Conservation (phyloP, 2,888 invertebrate genomes). For the Dorcus hopei region DNA sequence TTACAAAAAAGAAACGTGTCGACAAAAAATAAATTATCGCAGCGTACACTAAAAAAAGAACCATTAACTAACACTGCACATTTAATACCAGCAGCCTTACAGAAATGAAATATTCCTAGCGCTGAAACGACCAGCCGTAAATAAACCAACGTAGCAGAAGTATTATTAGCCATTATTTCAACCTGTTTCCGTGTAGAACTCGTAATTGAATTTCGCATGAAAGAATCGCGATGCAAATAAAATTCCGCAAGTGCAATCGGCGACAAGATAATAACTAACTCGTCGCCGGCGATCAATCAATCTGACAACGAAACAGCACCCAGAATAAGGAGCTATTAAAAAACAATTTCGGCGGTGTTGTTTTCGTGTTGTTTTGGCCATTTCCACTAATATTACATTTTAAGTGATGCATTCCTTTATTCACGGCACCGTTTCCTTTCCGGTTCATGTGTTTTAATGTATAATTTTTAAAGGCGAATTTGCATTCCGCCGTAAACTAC, state of each 20-base stretch:
- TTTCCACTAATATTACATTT: slow-evolving; percentile 27
- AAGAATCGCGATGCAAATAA: slow-evolving; percentile 30
- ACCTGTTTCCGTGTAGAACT: slow-evolving; percentile 35
- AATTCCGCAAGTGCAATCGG: slow-evolving; percentile 3
- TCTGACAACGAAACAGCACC: slow-evolving; percentile 2
- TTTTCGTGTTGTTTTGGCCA: slow-evolving; percentile 23
- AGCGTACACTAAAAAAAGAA: no score
- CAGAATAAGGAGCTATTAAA: slow-evolving; percentile 17
- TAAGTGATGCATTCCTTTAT: slow-evolving; percentile 25
- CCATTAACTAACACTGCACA: no score
- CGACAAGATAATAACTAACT: slow-evolving; percentile 34
- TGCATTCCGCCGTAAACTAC: slow-evolving; percentile 31
- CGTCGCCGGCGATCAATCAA: slow-evolving; percentile 15
- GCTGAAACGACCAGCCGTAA: slow-evolving; percentile 7
- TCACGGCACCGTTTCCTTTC: slow-evolving; percentile 7
- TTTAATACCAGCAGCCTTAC: background rate
- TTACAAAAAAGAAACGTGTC: no score
- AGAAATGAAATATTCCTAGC: slow-evolving; percentile 11
- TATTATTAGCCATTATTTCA: slow-evolving; percentile 39
- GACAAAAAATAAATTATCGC: no score
- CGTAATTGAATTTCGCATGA: slow-evolving; percentile 33
- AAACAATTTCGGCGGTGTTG: slow-evolving; percentile 23
- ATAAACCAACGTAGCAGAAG: slow-evolving; percentile 14
- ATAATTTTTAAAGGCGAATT: slow-evolving; percentile 37
- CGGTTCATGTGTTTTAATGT: slow-evolving; percentile 37